Evolutionary conservation across 2,888 invertebrate species (phyloP), one percentile per base, ranked within the genome.

Genomic region (Mesopsocus fuscifrons): DNA sequence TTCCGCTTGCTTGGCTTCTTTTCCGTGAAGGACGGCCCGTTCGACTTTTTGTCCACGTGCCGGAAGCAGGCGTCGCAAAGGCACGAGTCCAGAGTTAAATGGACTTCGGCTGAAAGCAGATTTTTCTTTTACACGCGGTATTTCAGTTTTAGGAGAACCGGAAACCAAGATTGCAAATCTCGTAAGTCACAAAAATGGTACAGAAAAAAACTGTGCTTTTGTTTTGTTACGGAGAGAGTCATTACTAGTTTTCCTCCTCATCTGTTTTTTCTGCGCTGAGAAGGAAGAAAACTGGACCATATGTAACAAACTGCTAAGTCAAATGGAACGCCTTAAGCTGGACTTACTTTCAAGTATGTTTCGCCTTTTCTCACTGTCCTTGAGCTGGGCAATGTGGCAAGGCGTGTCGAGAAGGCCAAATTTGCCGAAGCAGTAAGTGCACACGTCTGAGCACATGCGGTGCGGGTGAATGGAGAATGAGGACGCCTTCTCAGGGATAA

Each of bases 21-120:
- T 45, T 43, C n/a, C 15, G 20, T 22, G 44, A 47, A 49, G 13
- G 53, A 45, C 3, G 55, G 54, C 34, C 52, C 52, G 41, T 53
- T 54, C n/a, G 82, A 80, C 50, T 82, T 80, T 41, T 84, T 69
- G 61, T 85, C 84, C 42, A 87, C 80, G 56, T 83, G 82, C 0
- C 85, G 72, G 60, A 82, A 85, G 56, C 87, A 87, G 8, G 85
- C 84, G 59, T 85, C 84, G 59, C 87, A 87, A 16, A 87, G 66
- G 51, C 87, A 87, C 42, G 83, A 84, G 60, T 85, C 84, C 47
- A 77, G 73, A 0, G 81, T 81, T 44, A 85, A 63, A 56, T 84
- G 82, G 59, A 79, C 78, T 55, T 84, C 85, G 51, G 77, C 78
- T 79, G 53, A 22, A 59, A 42, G 44, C 44, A 26, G 11, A 26